Evolutionary conservation across 35 echinoderm and acorn worm genomes (phyloP).

Genomic region (Apostichopus parvimensis): DNA sequence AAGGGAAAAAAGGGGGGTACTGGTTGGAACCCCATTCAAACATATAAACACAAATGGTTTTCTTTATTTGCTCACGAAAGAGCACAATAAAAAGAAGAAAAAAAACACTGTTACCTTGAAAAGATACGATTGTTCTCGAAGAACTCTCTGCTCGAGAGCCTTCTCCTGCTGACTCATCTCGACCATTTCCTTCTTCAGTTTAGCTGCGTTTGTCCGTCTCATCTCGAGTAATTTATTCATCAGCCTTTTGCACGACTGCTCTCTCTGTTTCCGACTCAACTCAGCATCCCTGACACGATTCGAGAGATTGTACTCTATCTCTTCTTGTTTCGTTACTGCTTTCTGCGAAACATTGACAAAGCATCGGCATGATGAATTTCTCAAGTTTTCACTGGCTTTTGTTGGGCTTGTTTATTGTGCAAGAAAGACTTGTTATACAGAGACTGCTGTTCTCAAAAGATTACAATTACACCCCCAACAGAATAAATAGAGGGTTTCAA

Average conservation of each 20-base stretch:
- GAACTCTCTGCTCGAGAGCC: constrained; percentile 83
- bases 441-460: no score
- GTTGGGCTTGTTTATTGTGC: no score
- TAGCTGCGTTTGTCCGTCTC: constrained; percentile 67
- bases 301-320: constrained; percentile 87
- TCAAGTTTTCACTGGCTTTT: background rate
- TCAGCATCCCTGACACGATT: constrained; percentile 80
- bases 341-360: constrained; percentile 49
- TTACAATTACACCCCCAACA: no score
- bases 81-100: no score
- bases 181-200: constrained; percentile 82
- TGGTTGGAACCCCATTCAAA: no score
- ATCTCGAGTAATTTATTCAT: constrained; percentile 74
- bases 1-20: no score
- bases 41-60: no score
- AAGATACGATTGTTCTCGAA: constrained; percentile 80
- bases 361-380: background rate
- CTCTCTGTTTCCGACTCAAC: constrained; percentile 74
- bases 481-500: no score
- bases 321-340: constrained; percentile 87
- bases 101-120: constrained; percentile 65
- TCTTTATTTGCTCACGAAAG: no score
- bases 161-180: constrained; percentile 65
- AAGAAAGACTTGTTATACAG: no score
- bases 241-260: constrained; percentile 63